phyloP scores from a whole-genome alignment of 1,140 invertebrate genomes.

The Helicoverpa zea region DNA sequence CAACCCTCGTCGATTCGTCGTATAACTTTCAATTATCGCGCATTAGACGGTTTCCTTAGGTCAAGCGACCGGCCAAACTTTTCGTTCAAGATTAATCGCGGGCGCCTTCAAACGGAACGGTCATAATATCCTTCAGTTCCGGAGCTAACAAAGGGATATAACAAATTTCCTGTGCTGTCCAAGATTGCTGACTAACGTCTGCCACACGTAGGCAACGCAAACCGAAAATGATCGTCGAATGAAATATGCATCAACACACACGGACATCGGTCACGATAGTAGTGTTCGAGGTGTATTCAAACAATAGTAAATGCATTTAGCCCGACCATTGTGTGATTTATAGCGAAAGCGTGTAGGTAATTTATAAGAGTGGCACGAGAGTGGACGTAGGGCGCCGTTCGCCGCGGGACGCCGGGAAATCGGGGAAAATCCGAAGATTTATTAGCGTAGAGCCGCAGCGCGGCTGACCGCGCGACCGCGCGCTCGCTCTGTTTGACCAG shows the following conservation, averaged over 20 bases:
- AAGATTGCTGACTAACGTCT: constrained; percentile 67
- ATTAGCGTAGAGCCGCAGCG: constrained; percentile 71
- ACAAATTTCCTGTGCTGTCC: constrained; percentile 67
- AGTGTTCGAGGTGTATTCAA: constrained; percentile 77
- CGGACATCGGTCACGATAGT: constrained; percentile 67
- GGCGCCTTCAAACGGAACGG: constrained; percentile 66
- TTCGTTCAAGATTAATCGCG: constrained; percentile 68
- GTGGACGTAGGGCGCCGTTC: constrained; percentile 65
- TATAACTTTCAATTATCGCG: constrained; percentile 71
- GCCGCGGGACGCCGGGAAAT: constrained; percentile 78
- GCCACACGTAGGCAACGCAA: constrained; percentile 44
- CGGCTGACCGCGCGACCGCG: constrained; percentile 71
- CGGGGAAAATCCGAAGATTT: constrained; percentile 83
- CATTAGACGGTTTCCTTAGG: constrained; percentile 74
- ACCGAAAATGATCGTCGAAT: constrained; percentile 54
- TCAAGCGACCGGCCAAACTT: constrained; percentile 61
- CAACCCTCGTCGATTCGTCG: constrained; percentile 50
- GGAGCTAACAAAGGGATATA: constrained; percentile 68
- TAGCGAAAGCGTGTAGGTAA: constrained; percentile 82
- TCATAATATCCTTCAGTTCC: constrained; percentile 74
- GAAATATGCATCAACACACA: constrained; percentile 61
- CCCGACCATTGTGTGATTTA: constrained; percentile 82
- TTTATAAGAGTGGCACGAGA: constrained; percentile 80
- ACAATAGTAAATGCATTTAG: constrained; percentile 85
- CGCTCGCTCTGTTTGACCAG: constrained; percentile 77